phyloP scores from a whole-genome alignment of 2,888 invertebrate species.

The Euphydryas editha region DNA sequence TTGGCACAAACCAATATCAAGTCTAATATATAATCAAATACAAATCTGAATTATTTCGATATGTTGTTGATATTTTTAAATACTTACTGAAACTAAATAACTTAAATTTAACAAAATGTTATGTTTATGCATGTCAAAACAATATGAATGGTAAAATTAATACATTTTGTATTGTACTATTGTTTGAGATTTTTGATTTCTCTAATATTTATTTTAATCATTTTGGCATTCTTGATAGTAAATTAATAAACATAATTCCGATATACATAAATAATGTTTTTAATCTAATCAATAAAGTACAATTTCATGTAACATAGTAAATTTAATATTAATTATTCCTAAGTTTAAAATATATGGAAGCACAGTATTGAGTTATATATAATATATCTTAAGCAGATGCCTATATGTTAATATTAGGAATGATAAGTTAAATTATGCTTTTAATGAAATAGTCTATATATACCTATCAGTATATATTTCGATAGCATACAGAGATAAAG shows the following conservation, averaged over 20 bases:
- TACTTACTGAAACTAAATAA: conserved; percentile 2
- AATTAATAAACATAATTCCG: not conserved
- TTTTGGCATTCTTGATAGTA: not conserved
- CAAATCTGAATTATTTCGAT: conserved; percentile 14
- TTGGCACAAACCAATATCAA: conserved; percentile 16
- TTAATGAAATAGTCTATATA: not conserved
- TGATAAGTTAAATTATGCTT: not conserved
- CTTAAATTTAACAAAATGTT: not conserved
- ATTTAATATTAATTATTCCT: conserved; percentile 5
- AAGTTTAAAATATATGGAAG: conserved; percentile 33
- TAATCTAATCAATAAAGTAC: conserved; percentile 10
- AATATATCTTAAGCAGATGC: conserved; percentile 9
- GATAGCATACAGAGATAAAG: not conserved
- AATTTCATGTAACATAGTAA: conserved; percentile 11
- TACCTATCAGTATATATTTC: not conserved
- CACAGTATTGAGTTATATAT: conserved; percentile 25
- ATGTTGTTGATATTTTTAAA: conserved; percentile 17
- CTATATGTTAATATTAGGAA: conserved; percentile 6
- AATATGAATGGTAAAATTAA: no score
- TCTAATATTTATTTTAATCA: not conserved
- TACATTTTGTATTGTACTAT: no score
- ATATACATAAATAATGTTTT: not conserved
- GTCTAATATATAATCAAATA: conserved; percentile 16
- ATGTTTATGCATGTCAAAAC: no score
- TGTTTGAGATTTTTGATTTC: not conserved